These are phyloP conservation scores for Rhynchophorus ferrugineus DNA, from an alignment of 1,140 invertebrate species.

Conservation along the genomic window DNA sequence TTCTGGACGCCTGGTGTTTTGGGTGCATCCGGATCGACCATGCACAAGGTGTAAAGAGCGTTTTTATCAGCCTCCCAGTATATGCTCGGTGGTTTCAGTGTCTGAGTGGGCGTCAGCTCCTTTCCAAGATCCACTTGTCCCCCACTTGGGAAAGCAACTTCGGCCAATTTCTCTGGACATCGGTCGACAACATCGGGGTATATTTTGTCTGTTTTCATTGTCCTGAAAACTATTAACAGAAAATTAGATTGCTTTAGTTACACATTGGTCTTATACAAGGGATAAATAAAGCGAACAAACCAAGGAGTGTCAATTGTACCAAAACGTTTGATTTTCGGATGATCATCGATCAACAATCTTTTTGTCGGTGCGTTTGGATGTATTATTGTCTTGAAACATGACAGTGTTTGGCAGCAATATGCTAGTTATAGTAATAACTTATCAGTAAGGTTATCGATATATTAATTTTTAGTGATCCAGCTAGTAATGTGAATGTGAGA, in stretches of 20 bases:
- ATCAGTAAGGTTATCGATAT: too few relatives aligned
- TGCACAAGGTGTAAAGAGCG: conserved; percentile 68
- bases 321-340: too few relatives aligned
- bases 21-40: conserved; percentile 87
- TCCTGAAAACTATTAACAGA: conserved; percentile 24
- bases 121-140: conserved; percentile 60
- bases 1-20: conserved; percentile 65
- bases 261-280: too few relatives aligned
- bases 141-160: conserved; percentile 43
- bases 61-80: conserved; percentile 54
- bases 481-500: too few relatives aligned
- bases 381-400: too few relatives aligned
- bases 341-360: too few relatives aligned
- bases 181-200: conserved; percentile 31
- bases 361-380: too few relatives aligned
- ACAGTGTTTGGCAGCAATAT: too few relatives aligned
- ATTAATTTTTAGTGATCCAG: too few relatives aligned
- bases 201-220: conserved; percentile 26
- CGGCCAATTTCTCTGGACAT: conserved; percentile 25
- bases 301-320: background rate
- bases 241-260: too few relatives aligned
- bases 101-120: conserved; percentile 65
- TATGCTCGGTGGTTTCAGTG: conserved; percentile 59
- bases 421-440: too few relatives aligned
- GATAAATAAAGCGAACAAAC: too few relatives aligned